Conservation (phyloP, 2,888 invertebrate species). For the Cantharis flavilabris region DNA sequence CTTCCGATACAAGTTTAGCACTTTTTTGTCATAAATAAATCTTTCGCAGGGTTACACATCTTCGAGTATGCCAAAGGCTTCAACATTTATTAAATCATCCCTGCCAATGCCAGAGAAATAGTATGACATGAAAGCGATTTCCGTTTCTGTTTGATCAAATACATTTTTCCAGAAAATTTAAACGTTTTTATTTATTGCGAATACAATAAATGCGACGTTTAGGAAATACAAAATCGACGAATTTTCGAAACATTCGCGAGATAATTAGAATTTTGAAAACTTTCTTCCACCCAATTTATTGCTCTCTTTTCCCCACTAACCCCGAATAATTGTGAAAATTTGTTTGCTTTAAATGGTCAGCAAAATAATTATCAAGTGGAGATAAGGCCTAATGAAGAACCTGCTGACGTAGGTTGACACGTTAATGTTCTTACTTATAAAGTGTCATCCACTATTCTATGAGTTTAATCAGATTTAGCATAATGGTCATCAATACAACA, state of each 20-base stretch:
- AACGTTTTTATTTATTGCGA: background rate
- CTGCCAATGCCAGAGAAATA: background rate
- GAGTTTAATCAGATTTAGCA: background rate
- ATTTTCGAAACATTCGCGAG: background rate
- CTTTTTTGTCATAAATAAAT: background rate
- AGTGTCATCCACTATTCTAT: background rate
- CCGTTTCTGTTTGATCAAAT: background rate
- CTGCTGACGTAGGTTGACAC: background rate
- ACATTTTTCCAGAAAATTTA: background rate
- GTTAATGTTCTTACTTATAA: background rate
- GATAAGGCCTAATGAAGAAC: background rate
- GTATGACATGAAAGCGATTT: background rate
- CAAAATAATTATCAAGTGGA: background rate
- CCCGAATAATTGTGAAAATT: background rate
- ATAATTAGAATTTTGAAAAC: background rate
- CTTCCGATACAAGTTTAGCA: background rate
- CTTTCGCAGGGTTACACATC: background rate
- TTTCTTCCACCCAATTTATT: background rate
- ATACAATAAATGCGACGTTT: background rate
- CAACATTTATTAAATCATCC: background rate
- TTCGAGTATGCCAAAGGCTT: background rate
- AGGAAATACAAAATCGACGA: background rate
- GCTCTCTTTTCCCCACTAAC: background rate
- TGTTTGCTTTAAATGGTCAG: background rate
- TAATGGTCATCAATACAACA: background rate